phyloP scores from a whole-genome alignment of 2,888 invertebrate species.

The Drosophila nigricruria region DNA sequence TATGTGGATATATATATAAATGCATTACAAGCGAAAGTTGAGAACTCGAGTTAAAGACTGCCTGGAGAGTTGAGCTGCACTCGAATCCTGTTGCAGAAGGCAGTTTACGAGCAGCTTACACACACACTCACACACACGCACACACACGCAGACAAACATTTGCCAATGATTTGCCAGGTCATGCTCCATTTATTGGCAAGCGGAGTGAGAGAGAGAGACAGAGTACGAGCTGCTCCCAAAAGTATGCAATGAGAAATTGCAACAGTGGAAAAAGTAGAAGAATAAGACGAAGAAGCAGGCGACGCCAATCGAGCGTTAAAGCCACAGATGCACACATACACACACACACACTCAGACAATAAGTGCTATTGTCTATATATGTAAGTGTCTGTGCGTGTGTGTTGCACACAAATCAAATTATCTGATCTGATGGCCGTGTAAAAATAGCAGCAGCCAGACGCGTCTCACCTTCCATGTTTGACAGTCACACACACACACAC shows the following conservation, averaged over 20 bases:
- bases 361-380: constrained; percentile 14
- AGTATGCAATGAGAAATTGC: constrained; percentile 72
- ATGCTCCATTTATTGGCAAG: constrained; percentile 47
- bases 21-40: constrained; percentile 27
- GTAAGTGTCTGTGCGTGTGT: constrained; percentile 38
- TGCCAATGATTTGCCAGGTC: constrained; percentile 30
- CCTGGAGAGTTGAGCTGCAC: constrained; percentile 28
- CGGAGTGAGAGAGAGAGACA: not conserved
- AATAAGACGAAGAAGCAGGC: constrained; percentile 10
- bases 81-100: constrained; percentile 9
- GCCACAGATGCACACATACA: constrained; percentile 51
- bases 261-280: constrained; percentile 46
- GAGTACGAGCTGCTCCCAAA: constrained; percentile 37
- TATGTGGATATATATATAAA: not conserved
- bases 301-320: constrained; percentile 61
- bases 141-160: not conserved
- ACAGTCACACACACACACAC: constrained; percentile 9
- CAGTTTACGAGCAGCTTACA: constrained; percentile 17
- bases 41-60: constrained; percentile 33
- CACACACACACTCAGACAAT: not conserved
- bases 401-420: constrained; percentile 67
- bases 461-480: constrained; percentile 44
- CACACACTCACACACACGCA: not conserved
- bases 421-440: constrained; percentile 63
- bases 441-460: constrained; percentile 30